A percentile compares a stretch with the other conserved stretches of the same genome.
Evolutionary conservation across 2,888 invertebrate species (phyloP).

Genomic region (Andrena haemorrhoa): DNA sequence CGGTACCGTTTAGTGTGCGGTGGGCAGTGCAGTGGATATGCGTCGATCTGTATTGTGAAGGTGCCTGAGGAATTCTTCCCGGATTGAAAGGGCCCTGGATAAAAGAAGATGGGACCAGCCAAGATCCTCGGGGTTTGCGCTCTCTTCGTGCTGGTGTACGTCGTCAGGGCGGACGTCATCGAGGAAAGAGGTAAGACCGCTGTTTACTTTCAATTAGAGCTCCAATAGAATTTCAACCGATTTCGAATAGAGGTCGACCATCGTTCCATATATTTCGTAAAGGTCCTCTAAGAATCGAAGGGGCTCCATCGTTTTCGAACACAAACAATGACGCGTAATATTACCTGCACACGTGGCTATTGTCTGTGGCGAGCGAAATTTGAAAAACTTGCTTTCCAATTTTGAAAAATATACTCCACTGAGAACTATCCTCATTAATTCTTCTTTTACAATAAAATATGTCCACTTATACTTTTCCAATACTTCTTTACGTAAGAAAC

Average conservation of each 20-base stretch:
- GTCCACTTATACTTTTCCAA: neutral
- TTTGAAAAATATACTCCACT: neutral
- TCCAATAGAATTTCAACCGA: neutral
- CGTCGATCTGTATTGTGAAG: conserved; percentile 77
- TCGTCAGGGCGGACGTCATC: conserved; percentile 75
- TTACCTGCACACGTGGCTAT: neutral
- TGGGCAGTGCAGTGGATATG: conserved; percentile 79
- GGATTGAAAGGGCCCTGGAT: conserved; percentile 66
- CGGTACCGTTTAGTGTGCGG: conserved; percentile 53
- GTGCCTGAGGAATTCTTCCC: conserved; percentile 65
- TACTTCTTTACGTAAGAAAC: no score
- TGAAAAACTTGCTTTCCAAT: neutral
- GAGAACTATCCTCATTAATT: neutral
- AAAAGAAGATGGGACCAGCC: conserved; percentile 76
- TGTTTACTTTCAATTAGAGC: conserved; percentile 19
- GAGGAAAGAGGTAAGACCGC: conserved; percentile 81
- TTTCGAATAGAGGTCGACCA: neutral
- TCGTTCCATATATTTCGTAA: neutral
- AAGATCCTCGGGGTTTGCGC: conserved; percentile 69
- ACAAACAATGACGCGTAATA: neutral
- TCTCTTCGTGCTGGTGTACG: conserved; percentile 57
- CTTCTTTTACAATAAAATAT: neutral
- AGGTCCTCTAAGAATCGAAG: neutral
- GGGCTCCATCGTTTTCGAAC: no score
- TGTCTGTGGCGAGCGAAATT: neutral